Base-by-base conservation (phyloP, 2,888 invertebrate species). In the Nemotelus nigrinus region DNA sequence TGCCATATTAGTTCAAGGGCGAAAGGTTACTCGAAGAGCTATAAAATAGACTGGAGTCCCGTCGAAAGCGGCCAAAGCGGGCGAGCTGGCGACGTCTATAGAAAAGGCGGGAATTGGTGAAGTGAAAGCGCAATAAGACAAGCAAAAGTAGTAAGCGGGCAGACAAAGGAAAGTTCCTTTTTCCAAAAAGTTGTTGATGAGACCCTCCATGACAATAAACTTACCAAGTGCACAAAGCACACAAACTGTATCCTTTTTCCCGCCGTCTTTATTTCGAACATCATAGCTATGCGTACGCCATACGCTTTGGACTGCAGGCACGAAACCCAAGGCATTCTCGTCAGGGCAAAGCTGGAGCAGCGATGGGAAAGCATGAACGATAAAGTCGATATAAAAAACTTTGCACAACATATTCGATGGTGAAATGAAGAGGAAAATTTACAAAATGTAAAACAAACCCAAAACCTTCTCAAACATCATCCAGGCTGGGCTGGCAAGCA, bases 111-210 rank as follows among this genome's bases (percentile, higher is more conserved):
- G 8, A 7, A 25, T n/a, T 5, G 58, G 25, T 25, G 5, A 63
- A 43, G 43, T 39, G 63, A 25, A 63, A 3, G 41, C 63, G 3
- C 39, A 39, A 7, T 43, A 63, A 41, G 43, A 25, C 43, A 43
- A 55, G 43, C 41, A 43, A 53, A 70, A 55, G 70, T 47, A 47
- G 25, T 53, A 10, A 5, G 50, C 53, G 47, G 60, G 74, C 60
- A 74, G 74, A 74, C 74, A 74, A 74, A 74, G 74, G 74, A 74
- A 60, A 60, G 60, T 74, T 60, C 74, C 74, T 60, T 41, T 48
- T 63, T 25, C 72, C 41, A 55, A 74, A 74, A 74, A 63, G 60
- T 39, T 48, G 63, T 3, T 63, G 63, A 74, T 74, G 63, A 47
- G 8, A 48, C 63, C 55, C 41, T 10, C 7, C 25, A 43, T 63